phyloP scores from a whole-genome alignment of 2,113 vertebrate species.

The Syngnathoides biaculeatus region DNA sequence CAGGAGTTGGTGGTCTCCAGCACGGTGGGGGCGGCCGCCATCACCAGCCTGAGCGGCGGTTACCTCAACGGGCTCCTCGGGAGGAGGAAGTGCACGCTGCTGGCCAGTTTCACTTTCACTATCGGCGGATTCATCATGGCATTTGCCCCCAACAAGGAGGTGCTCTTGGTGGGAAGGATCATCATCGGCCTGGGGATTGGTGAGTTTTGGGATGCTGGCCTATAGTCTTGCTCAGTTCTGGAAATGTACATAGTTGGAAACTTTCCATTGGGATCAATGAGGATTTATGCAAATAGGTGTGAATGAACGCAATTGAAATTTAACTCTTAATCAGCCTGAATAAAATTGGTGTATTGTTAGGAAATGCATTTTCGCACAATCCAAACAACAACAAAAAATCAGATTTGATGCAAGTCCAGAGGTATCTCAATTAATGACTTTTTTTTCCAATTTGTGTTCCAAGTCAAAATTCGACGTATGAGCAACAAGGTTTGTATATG shows the following conservation, averaged over 20 bases:
- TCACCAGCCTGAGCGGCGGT: constrained; percentile 84
- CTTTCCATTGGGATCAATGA: background rate
- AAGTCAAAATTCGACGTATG: too few relatives aligned
- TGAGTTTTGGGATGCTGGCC: constrained; percentile 60
- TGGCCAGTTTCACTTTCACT: constrained; percentile 84
- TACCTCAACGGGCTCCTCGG: constrained; percentile 79
- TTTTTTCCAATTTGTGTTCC: too few relatives aligned
- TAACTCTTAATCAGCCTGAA: background rate
- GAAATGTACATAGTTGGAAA: background rate
- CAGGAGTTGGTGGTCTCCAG: constrained; percentile 94
- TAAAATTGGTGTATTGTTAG: too few relatives aligned
- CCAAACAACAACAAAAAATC: too few relatives aligned
- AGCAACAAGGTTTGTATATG: too few relatives aligned
- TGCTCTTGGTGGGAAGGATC: constrained; percentile 85
- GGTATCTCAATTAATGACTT: too few relatives aligned
- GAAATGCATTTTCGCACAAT: too few relatives aligned
- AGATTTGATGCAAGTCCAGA: too few relatives aligned
- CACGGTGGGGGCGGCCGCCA: constrained; percentile 87
- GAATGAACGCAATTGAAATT: background rate
- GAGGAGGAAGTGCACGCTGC: constrained; percentile 83
- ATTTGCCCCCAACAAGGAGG: constrained; percentile 76
- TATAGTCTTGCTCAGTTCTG: background rate
- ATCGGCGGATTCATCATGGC: constrained; percentile 79
- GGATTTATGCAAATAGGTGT: background rate
- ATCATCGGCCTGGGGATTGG: constrained; percentile 90